Evolutionary conservation across 2,113 vertebrate species (phyloP).

Genomic region (Myotis yumanensis): DNA sequence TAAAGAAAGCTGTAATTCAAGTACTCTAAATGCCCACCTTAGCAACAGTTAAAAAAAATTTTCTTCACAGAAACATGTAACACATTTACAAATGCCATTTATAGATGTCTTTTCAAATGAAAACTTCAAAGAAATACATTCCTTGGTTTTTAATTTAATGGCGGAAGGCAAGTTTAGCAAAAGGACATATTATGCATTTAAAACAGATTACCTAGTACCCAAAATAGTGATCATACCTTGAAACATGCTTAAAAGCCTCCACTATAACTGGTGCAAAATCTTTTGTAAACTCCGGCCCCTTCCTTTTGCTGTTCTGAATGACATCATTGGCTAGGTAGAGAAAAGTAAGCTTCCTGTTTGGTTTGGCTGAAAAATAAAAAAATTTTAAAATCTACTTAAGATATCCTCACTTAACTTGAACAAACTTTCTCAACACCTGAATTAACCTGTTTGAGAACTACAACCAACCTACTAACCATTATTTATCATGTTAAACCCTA

Average conservation of each 20-base stretch:
- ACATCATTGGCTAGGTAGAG: conserved; percentile 99
- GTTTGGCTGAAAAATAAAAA: conserved; percentile 89
- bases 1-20: conserved; percentile 40
- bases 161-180: conserved; percentile 40
- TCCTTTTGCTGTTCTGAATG: conserved; percentile 99
- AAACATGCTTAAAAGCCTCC: conserved; percentile 98
- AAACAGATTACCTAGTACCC: conserved; percentile 17
- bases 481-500: not conserved
- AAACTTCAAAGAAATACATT: conserved; percentile 34
- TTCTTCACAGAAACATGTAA: conserved; percentile 17
- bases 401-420: conserved; percentile 18
- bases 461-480: not conserved
- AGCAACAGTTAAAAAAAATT: not conserved
- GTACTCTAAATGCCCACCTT: not conserved
- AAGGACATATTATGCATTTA: conserved; percentile 28
- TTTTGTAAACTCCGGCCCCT: conserved; percentile 98
- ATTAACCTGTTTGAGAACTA: not conserved
- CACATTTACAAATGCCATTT: conserved; percentile 40
- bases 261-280: conserved; percentile 98
- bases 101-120: conserved; percentile 12
- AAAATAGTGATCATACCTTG: conserved; percentile 87
- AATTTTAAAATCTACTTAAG: conserved; percentile 53
- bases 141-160: not conserved
- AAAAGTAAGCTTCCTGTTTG: conserved; percentile 97
- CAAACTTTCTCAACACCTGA: not conserved